These are phyloP conservation scores for Syngnathoides biaculeatus DNA, from an alignment of 2,113 vertebrate genomes.

Conservation along the genomic window DNA sequence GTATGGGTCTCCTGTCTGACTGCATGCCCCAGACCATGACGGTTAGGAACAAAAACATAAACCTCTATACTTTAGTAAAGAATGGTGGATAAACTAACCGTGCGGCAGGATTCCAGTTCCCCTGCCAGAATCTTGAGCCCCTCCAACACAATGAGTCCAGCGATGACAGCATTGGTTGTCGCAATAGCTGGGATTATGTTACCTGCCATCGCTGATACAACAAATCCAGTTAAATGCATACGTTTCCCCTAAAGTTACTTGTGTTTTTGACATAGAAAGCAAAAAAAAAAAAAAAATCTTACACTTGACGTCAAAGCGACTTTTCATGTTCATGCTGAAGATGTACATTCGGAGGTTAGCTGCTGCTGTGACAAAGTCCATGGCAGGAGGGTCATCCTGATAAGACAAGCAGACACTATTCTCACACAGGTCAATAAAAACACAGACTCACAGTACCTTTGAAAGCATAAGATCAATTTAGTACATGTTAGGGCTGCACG, in stretches of 20 bases:
- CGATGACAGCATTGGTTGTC: slow-evolving; percentile 97
- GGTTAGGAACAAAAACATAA: too few relatives aligned
- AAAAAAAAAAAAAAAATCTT: slow-evolving; percentile 59
- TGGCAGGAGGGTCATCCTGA: slow-evolving; percentile 91
- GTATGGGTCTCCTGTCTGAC: too few relatives aligned
- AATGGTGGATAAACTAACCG: slow-evolving; percentile 72
- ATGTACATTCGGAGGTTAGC: slow-evolving; percentile 96
- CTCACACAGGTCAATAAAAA: background rate
- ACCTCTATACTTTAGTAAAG: background rate
- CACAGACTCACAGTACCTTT: background rate
- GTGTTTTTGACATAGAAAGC: background rate
- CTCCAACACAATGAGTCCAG: slow-evolving; percentile 93
- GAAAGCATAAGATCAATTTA: too few relatives aligned
- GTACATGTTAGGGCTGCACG: too few relatives aligned
- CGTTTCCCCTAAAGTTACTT: fast-evolving
- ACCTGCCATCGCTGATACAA: slow-evolving; percentile 90
- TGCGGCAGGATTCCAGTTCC: slow-evolving; percentile 89
- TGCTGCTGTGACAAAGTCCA: slow-evolving; percentile 97
- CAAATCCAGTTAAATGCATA: background rate
- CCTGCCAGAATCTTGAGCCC: slow-evolving; percentile 91
- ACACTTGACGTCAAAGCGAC: slow-evolving; percentile 98
- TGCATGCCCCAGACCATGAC: too few relatives aligned
- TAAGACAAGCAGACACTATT: slow-evolving; percentile 11
- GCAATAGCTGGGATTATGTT: slow-evolving; percentile 98
- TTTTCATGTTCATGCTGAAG: slow-evolving; percentile 99